A percentile compares a stretch with the other conserved stretches of the same genome.
These are phyloP conservation scores for Sinocyclocheilus rhinocerous DNA, from an alignment of 2,113 vertebrate genomes.

Conservation along the genomic window DNA sequence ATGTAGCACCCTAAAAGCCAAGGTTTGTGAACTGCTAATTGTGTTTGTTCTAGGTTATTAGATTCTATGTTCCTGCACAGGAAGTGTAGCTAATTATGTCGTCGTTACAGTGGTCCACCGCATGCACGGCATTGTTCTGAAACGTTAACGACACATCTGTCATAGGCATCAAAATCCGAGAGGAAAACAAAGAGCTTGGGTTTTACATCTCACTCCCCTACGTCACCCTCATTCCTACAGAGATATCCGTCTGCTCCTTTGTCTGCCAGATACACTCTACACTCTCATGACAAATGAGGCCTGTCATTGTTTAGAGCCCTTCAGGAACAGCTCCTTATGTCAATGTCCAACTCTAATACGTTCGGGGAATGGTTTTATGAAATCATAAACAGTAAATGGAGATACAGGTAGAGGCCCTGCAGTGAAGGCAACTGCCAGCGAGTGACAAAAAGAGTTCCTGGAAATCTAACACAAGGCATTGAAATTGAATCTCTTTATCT, in stretches of 20 bases:
- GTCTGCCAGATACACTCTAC: conserved; percentile 40
- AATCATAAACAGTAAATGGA: conserved; percentile 54
- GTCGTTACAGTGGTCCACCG: not conserved
- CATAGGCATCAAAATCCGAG: not conserved
- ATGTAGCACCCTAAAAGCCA: not conserved
- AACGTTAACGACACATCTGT: conserved; percentile 35
- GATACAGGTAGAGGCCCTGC: conserved; percentile 32
- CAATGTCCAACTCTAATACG: conserved; percentile 46
- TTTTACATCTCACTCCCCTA: conserved; percentile 33
- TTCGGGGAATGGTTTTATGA: conserved; percentile 50
- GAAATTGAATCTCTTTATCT: conserved; percentile 42
- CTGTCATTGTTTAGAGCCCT: conserved; percentile 36
- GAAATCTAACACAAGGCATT: conserved; percentile 30
- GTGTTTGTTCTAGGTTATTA: conserved; percentile 31
- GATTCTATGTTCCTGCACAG: not conserved
- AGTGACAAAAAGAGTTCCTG: conserved; percentile 46
- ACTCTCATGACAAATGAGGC: conserved; percentile 36
- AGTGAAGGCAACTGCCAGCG: conserved; percentile 25
- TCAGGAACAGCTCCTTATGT: conserved; percentile 43
- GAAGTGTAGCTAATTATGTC: conserved; percentile 3
- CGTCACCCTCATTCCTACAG: conserved; percentile 19
- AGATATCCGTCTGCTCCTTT: conserved; percentile 14
- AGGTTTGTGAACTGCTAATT: conserved; percentile 10
- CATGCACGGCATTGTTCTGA: not conserved
- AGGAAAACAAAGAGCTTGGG: conserved; percentile 28